A percentile compares a stretch with the other conserved stretches of the same genome.
Evolutionary conservation across 2,797 vertebrate genomes (phyloP).

Genomic region (Oreochromis grahami): DNA sequence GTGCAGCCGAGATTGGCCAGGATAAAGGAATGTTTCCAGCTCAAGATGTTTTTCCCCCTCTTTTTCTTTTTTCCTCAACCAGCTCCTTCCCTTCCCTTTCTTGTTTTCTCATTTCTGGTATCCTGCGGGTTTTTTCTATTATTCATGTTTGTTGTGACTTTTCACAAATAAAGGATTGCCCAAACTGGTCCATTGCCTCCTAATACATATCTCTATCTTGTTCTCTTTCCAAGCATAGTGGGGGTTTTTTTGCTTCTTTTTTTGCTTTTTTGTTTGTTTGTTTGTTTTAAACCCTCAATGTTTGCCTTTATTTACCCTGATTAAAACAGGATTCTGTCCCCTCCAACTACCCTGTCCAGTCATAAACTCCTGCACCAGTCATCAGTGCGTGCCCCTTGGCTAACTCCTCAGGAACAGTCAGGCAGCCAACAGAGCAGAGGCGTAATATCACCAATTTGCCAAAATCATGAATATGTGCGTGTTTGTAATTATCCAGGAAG

Average conservation of each 20-base stretch:
- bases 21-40: conserved; percentile 71
- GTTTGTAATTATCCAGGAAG: conserved; percentile 56
- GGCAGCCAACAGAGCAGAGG: conserved; percentile 41
- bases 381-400: conserved; percentile 39
- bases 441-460: conserved; percentile 62
- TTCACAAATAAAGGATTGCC: neutral
- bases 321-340: conserved; percentile 26
- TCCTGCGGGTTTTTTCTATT: conserved; percentile 13
- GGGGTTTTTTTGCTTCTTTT: neutral
- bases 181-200: neutral
- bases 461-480: conserved; percentile 42
- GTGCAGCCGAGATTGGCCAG: conserved; percentile 75
- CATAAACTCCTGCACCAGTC: neutral
- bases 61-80: conserved; percentile 32
- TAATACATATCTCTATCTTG: neutral
- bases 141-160: conserved; percentile 14
- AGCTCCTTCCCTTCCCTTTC: conserved; percentile 28
- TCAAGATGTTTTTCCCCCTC: conserved; percentile 71
- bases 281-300: conserved; percentile 12
- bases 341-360: neutral
- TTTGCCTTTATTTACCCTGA: conserved; percentile 18
- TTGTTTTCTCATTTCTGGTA: conserved; percentile 42
- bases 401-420: conserved; percentile 38
- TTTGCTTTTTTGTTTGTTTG: neutral
- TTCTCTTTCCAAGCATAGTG: neutral